These are phyloP conservation scores for Toxonevra muliebris DNA, from an alignment of 2,888 invertebrate species.

Conservation along the genomic window DNA sequence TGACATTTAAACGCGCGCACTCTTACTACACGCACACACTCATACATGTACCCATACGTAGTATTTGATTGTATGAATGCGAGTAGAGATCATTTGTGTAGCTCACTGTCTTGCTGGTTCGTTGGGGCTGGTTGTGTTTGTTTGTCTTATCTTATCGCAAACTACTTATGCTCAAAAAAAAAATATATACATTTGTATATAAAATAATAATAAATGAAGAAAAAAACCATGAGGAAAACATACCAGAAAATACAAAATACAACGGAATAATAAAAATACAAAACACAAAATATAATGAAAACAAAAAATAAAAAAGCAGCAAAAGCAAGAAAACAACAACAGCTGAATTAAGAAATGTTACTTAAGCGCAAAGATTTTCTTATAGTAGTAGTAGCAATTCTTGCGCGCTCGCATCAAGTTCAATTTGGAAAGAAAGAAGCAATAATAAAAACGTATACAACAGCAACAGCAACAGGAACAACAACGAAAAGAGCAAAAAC, in stretches of 20 bases:
- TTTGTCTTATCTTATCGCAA: constrained; percentile 30
- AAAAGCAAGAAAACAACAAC: constrained; percentile 11
- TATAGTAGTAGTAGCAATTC: constrained; percentile 46
- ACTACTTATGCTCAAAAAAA: neutral
- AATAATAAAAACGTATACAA: neutral
- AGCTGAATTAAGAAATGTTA: constrained; percentile 39
- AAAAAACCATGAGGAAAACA: too few species aligned
- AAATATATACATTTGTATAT: too few species aligned
- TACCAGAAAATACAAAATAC: too few species aligned
- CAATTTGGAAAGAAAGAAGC: neutral
- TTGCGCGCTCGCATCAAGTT: constrained; percentile 54
- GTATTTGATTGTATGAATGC: neutral
- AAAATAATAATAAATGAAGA: constrained; percentile 13
- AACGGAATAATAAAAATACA: too few species aligned
- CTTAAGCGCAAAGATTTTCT: constrained; percentile 49
- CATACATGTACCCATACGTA: too few species aligned
- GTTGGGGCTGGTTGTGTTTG: constrained; percentile 2
- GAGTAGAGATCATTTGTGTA: too few species aligned
- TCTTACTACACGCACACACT: too few species aligned
- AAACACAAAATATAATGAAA: too few species aligned
- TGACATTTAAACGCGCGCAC: too few species aligned
- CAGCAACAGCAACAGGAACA: neutral
- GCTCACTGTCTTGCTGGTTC: neutral
- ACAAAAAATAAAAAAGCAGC: too few species aligned
- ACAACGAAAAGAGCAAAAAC: neutral